Evolutionary conservation across 2,113 vertebrate genomes (phyloP).

Genomic region (Galbula dea): DNA sequence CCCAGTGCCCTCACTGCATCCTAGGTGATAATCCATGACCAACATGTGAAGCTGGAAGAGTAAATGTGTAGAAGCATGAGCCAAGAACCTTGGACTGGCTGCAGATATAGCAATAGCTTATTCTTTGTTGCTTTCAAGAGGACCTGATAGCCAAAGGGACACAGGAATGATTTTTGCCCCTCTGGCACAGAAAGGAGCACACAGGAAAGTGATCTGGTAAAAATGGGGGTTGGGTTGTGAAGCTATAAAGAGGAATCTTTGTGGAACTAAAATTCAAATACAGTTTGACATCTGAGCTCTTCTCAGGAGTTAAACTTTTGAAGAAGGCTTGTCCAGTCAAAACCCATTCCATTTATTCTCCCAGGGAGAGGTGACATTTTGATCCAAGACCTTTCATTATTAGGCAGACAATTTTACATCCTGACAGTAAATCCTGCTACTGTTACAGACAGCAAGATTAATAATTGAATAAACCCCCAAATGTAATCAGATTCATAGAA

Average conservation of each 20-base stretch:
- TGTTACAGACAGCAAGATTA: background rate
- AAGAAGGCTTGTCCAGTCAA: background rate
- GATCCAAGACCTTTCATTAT: background rate
- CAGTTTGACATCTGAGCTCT: background rate
- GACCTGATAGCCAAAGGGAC: background rate
- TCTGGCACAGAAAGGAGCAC: background rate
- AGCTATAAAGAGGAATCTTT: background rate
- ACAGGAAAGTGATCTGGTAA: background rate
- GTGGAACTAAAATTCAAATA: background rate
- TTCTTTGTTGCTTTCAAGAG: background rate
- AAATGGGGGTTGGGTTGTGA: background rate
- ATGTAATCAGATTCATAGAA: background rate
- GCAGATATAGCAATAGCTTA: background rate
- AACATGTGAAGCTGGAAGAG: background rate
- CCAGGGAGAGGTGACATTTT: background rate
- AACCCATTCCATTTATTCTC: no score
- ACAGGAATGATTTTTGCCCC: background rate
- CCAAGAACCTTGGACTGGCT: background rate
- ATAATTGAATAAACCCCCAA: background rate
- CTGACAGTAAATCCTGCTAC: background rate
- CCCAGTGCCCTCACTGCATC: background rate
- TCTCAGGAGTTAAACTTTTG: background rate
- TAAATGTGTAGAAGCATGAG: background rate
- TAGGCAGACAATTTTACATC: background rate
- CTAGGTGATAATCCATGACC: accelerated